Conservation (phyloP, 2,113 vertebrate species). For the Stictonetta naevosa region DNA sequence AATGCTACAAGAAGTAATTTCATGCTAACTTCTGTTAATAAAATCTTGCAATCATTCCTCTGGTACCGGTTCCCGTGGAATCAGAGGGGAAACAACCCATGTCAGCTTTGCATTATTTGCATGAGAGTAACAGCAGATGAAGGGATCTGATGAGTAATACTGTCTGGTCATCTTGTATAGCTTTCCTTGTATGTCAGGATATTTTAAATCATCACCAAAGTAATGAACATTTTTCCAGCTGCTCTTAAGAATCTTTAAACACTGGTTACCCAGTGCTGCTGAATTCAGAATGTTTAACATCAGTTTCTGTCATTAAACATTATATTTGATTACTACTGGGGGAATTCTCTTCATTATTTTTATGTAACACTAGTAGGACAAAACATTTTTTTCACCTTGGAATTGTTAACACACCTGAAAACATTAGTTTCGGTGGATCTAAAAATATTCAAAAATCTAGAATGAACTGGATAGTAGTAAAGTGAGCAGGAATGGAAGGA, state of each 20-base stretch:
- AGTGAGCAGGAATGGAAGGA: background rate
- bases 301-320: background rate
- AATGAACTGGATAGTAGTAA: background rate
- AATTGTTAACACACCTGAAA: background rate
- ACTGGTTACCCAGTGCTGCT: background rate
- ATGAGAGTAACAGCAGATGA: background rate
- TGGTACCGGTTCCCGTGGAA: background rate
- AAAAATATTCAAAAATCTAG: background rate
- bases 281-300: background rate
- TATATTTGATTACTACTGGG: background rate
- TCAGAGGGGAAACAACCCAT: background rate
- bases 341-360: background rate
- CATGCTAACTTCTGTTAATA: background rate
- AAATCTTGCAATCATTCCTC: background rate
- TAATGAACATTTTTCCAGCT: background rate
- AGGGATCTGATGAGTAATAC: background rate
- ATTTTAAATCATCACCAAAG: background rate
- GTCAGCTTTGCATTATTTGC: background rate
- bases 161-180: background rate
- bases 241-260: background rate
- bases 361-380: fast-evolving
- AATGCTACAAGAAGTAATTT: background rate
- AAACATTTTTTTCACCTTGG: background rate
- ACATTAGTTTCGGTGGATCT: background rate
- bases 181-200: background rate